Conservation (phyloP, 2,797 vertebrate species). For the Cyprinella venusta region DNA sequence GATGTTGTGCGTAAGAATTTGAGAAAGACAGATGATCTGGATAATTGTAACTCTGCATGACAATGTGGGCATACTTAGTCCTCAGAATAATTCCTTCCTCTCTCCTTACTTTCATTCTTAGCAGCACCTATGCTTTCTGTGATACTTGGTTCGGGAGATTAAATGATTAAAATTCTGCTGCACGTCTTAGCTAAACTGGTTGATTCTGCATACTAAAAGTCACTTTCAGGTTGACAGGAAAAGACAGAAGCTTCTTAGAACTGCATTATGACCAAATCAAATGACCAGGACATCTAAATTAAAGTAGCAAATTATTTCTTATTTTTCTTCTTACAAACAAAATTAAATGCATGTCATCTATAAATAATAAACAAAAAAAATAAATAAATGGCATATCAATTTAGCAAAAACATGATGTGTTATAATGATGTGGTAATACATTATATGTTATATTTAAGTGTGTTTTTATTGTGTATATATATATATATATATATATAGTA, state of each 20-base stretch:
- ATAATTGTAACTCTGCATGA: conserved; percentile 28
- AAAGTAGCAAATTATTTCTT: not conserved
- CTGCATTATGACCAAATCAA: conserved; percentile 4
- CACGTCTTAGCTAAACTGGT: conserved; percentile 38
- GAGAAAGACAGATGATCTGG: not conserved
- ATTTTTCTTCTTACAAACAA: not conserved
- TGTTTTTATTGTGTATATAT: not conserved
- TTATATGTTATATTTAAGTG: not conserved
- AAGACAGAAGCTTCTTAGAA: conserved; percentile 29
- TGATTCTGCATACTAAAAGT: conserved; percentile 46
- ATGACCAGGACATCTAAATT: conserved; percentile 8
- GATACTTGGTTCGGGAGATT: conserved; percentile 31
- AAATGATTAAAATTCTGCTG: conserved; percentile 34
- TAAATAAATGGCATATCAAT: not conserved
- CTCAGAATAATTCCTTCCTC: not conserved
- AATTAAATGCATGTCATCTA: not conserved
- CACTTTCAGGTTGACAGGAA: conserved; percentile 43
- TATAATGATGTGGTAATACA: too few species aligned
- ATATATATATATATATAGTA: too few species aligned
- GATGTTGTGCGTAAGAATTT: conserved; percentile 6
- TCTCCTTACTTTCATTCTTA: not conserved
- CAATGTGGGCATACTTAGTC: conserved; percentile 15
- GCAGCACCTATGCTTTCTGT: not conserved
- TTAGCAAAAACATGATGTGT: not conserved
- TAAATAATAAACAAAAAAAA: not conserved